phyloP scores from a whole-genome alignment of 1,140 invertebrate genomes.

The Conopomorpha cramerella region DNA sequence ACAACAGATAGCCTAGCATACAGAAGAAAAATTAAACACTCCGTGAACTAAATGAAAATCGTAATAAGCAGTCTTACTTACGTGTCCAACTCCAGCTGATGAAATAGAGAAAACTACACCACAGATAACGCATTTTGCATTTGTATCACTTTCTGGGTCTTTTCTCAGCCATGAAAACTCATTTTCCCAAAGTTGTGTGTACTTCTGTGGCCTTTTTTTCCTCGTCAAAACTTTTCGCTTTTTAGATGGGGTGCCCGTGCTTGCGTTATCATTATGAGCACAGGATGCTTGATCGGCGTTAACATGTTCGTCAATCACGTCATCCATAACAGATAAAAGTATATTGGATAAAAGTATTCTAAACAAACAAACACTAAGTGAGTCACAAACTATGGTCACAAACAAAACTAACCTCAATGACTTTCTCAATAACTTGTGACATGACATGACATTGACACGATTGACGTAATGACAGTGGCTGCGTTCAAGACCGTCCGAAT shows the following conservation, averaged over 20 bases:
- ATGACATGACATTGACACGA: not conserved
- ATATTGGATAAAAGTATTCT: not conserved
- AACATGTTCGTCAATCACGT: too few species aligned
- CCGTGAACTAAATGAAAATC: not conserved
- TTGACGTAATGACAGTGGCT: not conserved
- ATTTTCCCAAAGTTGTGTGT: too few species aligned
- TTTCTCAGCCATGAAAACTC: conserved; percentile 1
- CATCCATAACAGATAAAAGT: too few species aligned
- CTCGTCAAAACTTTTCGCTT: too few species aligned
- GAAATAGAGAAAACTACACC: not conserved
- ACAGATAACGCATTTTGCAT: conserved; percentile 1
- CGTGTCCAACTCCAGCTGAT: conserved; percentile 1
- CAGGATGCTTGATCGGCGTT: too few species aligned
- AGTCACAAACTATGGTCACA: too few species aligned
- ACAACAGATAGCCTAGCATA: conserved; percentile 1
- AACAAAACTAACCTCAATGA: not conserved
- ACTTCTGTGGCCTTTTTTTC: too few species aligned
- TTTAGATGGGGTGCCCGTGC: too few species aligned
- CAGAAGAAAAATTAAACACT: not conserved
- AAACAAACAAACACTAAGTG: not conserved
- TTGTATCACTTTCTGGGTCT: not conserved
- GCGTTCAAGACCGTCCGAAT: not conserved
- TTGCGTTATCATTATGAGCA: not conserved
- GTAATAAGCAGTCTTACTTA: not conserved
- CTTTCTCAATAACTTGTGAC: not conserved